Evolutionary conservation across 2,888 invertebrate genomes (phyloP), one percentile per base, ranked within the genome.

Genomic region (Agapostemon virescens): DNA sequence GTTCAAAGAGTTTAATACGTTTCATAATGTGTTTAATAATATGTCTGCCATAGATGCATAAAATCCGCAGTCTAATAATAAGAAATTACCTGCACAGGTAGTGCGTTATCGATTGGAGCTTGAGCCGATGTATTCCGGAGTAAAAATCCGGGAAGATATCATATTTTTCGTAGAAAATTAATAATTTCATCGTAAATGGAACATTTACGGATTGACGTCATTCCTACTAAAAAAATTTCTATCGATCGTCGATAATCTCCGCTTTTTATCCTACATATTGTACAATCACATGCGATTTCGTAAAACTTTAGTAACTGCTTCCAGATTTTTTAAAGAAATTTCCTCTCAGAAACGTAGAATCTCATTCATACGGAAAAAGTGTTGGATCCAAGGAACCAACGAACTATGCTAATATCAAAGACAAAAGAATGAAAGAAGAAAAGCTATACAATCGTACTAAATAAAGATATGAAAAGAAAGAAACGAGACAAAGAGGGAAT

Each of bases 381-480:
- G n/a, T n/a, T n/a, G n/a, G n/a, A n/a, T 45, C 7, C n/a, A 45
- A 45, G 45, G n/a, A 45, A n/a, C 45, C 45, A n/a, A 45, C 45
- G 45, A 45, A 45, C 45, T 45, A 45, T 45, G 45, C 45, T 45
- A 45, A 45, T 45, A 45, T 9, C 45, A n/a, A 45, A 45, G 45
- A 45, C 45, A 45, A 45, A 45, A n/a, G 49, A 49, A 49, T 49
- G 49, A 11, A 49, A n/a, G n/a, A 49, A 49, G n/a, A n/a, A n/a
- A 49, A 49, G 11, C 49, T 49, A n/a, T 49, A 49, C 49, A 49
- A 49, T n/a, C 49, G 49, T n/a, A 3, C 49, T n/a, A 49, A 49
- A 49, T 49, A 49, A 49, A 49, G 49, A 49, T 49, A 49, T 49
- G 49, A 49, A 49, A 49, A 49, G 49, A 49, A 49, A 49, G 49